Conservation (phyloP, 2,888 invertebrate species). For the Heliconius hortense region DNA sequence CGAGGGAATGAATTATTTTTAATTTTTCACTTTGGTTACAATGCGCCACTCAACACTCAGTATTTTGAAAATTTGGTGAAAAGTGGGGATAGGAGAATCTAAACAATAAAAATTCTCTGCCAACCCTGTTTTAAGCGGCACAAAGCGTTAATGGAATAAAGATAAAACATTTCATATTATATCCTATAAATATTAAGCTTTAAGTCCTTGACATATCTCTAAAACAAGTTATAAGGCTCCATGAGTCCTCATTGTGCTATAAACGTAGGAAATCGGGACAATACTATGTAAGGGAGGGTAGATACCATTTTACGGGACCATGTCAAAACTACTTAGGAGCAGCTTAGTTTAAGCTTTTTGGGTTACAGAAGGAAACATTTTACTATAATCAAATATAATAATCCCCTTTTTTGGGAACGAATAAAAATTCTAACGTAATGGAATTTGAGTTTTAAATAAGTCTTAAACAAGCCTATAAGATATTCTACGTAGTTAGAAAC, state of each 20-base stretch:
- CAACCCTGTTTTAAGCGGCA: no score
- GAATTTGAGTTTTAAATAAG: not conserved
- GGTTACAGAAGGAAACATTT: not conserved
- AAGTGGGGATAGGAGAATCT: no score
- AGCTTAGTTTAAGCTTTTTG: slow-evolving; percentile 14
- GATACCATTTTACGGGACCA: slow-evolving; percentile 13
- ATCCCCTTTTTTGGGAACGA: not conserved
- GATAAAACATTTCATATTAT: no score
- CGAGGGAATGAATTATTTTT: not conserved
- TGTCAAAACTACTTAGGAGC: slow-evolving; percentile 7
- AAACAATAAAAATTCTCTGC: no score
- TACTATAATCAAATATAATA: not conserved
- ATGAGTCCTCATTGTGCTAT: not conserved
- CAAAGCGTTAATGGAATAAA: no score
- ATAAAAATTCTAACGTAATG: not conserved
- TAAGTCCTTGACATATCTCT: not conserved
- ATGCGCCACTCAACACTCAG: no score
- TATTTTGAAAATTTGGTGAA: no score
- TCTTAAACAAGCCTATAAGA: not conserved
- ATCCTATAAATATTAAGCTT: not conserved
- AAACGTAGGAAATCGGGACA: not conserved
- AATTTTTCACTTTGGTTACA: not conserved
- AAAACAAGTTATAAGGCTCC: not conserved
- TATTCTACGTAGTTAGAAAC: not conserved
- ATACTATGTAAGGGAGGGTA: slow-evolving; percentile 7